These are phyloP conservation scores for Eristalinus aeneus DNA, from an alignment of 2,888 invertebrate genomes.

Conservation along the genomic window DNA sequence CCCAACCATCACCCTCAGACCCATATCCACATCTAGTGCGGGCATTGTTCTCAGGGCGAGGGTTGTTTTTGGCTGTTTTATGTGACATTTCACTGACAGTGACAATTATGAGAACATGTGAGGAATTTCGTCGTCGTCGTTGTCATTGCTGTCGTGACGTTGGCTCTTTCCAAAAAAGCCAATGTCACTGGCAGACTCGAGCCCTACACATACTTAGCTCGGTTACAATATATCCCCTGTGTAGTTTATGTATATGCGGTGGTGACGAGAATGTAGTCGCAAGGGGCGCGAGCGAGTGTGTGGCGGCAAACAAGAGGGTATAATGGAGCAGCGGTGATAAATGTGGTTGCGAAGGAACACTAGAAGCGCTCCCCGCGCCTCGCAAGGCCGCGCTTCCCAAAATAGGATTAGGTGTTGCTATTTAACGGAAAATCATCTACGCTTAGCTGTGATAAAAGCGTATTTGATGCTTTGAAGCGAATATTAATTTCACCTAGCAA, in stretches of 20 bases:
- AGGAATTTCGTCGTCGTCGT: constrained; percentile 53
- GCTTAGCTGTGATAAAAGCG: constrained; percentile 63
- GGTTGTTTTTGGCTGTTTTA: constrained; percentile 49
- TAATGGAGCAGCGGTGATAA: constrained; percentile 52
- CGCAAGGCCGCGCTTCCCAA: constrained; percentile 41
- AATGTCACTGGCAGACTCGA: constrained; percentile 45
- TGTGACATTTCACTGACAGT: constrained; percentile 57
- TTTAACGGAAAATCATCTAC: constrained; percentile 69
- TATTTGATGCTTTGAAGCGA: constrained; percentile 65
- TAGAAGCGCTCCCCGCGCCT: background rate
- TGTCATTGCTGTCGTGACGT: constrained; percentile 20
- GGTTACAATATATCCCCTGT: background rate
- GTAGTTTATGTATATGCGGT: constrained; percentile 5
- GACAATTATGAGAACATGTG: constrained; percentile 69
- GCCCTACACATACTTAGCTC: background rate
- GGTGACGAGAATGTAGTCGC: background rate
- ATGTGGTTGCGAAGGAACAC: constrained; percentile 57
- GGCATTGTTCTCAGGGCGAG: constrained; percentile 14
- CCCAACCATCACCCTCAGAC: background rate
- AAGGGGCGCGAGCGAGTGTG: background rate
- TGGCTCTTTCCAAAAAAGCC: constrained; percentile 42
- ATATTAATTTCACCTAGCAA: constrained; percentile 67
- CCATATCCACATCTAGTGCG: background rate
- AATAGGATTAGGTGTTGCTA: constrained; percentile 69
- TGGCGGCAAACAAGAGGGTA: constrained; percentile 12